Evolutionary conservation across 2,888 invertebrate species (phyloP), one percentile per base, ranked within the genome.

Genomic region (Busseola fusca): DNA sequence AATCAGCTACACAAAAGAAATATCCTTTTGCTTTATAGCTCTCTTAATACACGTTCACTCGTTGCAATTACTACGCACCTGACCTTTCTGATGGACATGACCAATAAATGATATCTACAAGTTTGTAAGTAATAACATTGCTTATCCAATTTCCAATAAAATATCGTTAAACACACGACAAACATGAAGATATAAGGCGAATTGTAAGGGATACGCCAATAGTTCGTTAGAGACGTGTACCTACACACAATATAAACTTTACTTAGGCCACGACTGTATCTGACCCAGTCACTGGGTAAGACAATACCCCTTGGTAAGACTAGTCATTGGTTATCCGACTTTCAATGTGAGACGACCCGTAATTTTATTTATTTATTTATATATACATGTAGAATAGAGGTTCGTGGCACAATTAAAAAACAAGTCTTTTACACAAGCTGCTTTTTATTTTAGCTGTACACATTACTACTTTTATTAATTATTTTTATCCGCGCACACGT

Each of bases 191-290:
- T 1, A n/a, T 10, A n/a, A 57, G 56, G n/a, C 34, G 57, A 68
- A 50, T 27, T 16, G 14, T 40, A 18, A n/a, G 1, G 25, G 10
- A 50, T 40, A 18, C 14, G 9, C 34, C 50, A 21, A 27, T 25
- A 21, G 54, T 77, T 74, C 48, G 48, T 74, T 69, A 60, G 34
- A 16, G 14, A 40, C 6, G 16, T 45, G 37, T n/a, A n/a, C n/a
- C n/a, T 56, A 40, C 30, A 56, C 25, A 69, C 30, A 40, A 56
- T 21, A 45, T 12, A 18, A 60, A 58, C 25, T 57, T 57, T n/a
- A 25, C 45, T 63, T 52, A 10, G 56, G 25, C 14, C 16, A 25
- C n/a, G n/a, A n/a, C n/a, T n/a, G n/a, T 52, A 25, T 52, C 25
- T 52, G 14, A 52, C 27, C 27, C 16, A 27, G 54, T 27, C 7